phyloP scores from a whole-genome alignment of 2,797 vertebrate genomes.

The Mastacembelus armatus region DNA sequence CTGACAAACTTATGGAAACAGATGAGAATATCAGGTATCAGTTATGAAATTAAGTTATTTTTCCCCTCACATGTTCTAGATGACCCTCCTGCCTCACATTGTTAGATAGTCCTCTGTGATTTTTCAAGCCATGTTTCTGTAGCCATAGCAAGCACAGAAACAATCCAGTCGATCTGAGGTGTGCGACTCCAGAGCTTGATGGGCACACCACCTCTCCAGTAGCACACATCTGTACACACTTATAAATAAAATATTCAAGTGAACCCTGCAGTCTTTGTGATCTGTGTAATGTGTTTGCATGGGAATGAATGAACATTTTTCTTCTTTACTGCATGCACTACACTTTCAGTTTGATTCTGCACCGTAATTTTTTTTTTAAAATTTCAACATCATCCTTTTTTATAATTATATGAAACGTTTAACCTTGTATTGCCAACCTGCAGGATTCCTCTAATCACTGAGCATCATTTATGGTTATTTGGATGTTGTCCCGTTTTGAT shows the following conservation, averaged over 20 bases:
- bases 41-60: conserved; percentile 4
- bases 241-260: conserved; percentile 56
- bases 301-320: conserved; percentile 28
- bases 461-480: conserved; percentile 37
- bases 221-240: conserved; percentile 51
- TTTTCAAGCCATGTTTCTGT: conserved; percentile 7
- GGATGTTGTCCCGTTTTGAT: conserved; percentile 23
- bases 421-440: conserved; percentile 27
- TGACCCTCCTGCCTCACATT: conserved; percentile 19
- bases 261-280: conserved; percentile 51
- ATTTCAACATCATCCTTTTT: conserved; percentile 34
- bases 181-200: conserved; percentile 20
- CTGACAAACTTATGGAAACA: conserved; percentile 17
- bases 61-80: conserved; percentile 1
- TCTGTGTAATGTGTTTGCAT: conserved; percentile 50
- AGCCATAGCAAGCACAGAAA: conserved; percentile 12
- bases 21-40: conserved; percentile 14
- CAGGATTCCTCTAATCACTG: conserved; percentile 41
- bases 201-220: conserved; percentile 34
- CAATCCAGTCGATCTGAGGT: conserved; percentile 6
- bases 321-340: conserved; percentile 6
- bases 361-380: conserved; percentile 15
- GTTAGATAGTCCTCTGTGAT: conserved; percentile 15
- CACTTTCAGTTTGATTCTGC: conserved; percentile 25
- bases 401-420: conserved; percentile 25